Conservation (phyloP, 2,797 vertebrate genomes). For the Ambastaia sidthimunki region DNA sequence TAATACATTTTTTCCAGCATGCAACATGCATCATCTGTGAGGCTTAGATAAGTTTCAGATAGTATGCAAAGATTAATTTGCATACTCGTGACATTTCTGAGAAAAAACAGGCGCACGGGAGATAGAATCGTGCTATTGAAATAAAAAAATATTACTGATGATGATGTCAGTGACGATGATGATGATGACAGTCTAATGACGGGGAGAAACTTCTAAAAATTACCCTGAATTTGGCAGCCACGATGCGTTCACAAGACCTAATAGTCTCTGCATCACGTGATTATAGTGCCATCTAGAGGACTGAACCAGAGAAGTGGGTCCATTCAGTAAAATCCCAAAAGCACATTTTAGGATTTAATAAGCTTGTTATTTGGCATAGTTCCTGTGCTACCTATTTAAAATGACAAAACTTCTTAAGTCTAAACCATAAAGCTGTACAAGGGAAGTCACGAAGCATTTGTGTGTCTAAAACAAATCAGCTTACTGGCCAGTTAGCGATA, state of each 20-base stretch:
- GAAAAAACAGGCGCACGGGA: neutral
- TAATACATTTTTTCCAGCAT: neutral
- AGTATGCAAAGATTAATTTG: neutral
- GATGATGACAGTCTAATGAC: neutral
- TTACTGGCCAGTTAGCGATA: no score
- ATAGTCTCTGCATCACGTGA: neutral
- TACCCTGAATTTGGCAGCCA: neutral
- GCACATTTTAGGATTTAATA: neutral
- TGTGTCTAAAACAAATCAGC: no score
- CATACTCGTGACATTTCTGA: neutral
- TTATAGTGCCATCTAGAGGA: conserved; percentile 45
- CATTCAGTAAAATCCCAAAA: neutral
- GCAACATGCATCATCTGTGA: neutral
- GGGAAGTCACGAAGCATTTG: no score
- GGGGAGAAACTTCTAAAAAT: neutral
- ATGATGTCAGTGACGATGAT: neutral
- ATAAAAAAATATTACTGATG: neutral
- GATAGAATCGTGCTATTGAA: conserved; percentile 4
- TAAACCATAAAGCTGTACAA: no score
- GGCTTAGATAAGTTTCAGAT: neutral
- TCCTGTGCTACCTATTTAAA: neutral
- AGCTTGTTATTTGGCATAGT: neutral
- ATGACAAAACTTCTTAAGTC: no score
- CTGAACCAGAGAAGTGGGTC: neutral
- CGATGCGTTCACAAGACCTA: neutral